These are phyloP conservation scores for Enteromius unitaeniatus DNA, from an alignment of 2,797 vertebrate genomes.

Conservation along the genomic window DNA sequence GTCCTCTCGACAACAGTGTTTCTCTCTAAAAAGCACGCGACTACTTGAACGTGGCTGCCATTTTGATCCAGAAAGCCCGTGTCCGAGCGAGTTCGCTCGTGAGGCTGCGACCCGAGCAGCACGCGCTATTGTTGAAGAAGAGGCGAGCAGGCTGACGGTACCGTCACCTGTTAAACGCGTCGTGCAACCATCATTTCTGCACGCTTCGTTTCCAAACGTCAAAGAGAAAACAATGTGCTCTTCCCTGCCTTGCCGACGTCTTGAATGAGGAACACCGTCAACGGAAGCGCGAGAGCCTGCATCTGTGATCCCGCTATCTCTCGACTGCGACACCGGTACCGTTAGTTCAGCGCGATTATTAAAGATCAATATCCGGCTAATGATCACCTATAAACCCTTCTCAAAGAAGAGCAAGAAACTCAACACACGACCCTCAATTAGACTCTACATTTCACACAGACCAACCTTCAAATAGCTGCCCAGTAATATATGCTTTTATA, in stretches of 20 bases:
- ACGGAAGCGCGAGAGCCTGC: conserved; percentile 30
- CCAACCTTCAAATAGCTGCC: neutral
- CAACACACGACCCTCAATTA: neutral
- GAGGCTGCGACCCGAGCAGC: conserved; percentile 18
- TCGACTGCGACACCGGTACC: neutral
- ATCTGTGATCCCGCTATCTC: conserved; percentile 11
- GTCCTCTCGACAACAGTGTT: neutral
- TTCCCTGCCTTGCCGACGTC: neutral
- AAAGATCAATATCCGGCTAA: neutral
- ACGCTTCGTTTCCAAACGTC: neutral
- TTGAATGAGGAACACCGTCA: conserved; percentile 16
- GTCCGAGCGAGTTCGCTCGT: conserved; percentile 42
- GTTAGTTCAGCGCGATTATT: neutral
- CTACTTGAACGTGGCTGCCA: conserved; percentile 59
- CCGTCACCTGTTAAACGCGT: neutral
- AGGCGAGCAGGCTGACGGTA: neutral
- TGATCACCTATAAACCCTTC: neutral
- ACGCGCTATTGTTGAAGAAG: conserved; percentile 43
- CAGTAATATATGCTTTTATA: neutral
- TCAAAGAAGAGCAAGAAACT: neutral
- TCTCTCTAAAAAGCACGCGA: conserved; percentile 24
- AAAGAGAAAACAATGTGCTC: neutral
- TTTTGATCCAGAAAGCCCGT: conserved; percentile 56
- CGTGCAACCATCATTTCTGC: neutral
- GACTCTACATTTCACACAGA: neutral